Base-by-base conservation (phyloP, 2,797 vertebrate genomes). In the Telmatherina bonti region DNA sequence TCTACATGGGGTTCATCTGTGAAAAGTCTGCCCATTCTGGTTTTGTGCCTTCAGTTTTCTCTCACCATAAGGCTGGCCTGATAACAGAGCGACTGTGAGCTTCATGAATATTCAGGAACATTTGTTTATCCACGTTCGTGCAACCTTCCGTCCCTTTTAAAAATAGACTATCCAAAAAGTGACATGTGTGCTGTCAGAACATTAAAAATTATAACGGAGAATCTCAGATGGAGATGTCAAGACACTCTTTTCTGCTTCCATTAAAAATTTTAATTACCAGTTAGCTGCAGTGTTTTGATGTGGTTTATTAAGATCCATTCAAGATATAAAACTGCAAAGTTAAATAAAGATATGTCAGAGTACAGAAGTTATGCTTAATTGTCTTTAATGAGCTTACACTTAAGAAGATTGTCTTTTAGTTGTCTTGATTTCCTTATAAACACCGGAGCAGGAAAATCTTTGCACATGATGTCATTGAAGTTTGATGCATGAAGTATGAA, bases 221-320 rank as follows among this genome's bases (percentile, higher is more conserved):
- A 53, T 56, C 7, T 16, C 49, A 62, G 64, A 18, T 20, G 41
- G 18, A 43, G 16, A 18, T 43, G 41, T 43, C 41, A 43, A 20
- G 12, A 38, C 13, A 38, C 13, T 15, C 4, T n/a, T 35, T 35
- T 35, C 33, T 35, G 33, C 33, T 47, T 61, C n/a, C 33, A 72
- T 79, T 74, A 68, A 69, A n/a, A 83, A 72, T 78, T 83, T 77
- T 24, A 83, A 82, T 77, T 56, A 76, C 78, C 45, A 68, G 16
- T 38, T 58, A 52, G 30, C 65, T 70, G 47, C 55, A 16, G 20
- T 67, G 45, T 70, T 82, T 73, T 70, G 60, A 79, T 81, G 67
- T 47, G 51, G 15, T 31, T 63, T 38, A 79, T 26, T 24, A 76
- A 52, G 35, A 78, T 69, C 47, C 52, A 59, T 52, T 27, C 67